Conservation (phyloP, 2,888 invertebrate species). For the Acleris emargana region DNA sequence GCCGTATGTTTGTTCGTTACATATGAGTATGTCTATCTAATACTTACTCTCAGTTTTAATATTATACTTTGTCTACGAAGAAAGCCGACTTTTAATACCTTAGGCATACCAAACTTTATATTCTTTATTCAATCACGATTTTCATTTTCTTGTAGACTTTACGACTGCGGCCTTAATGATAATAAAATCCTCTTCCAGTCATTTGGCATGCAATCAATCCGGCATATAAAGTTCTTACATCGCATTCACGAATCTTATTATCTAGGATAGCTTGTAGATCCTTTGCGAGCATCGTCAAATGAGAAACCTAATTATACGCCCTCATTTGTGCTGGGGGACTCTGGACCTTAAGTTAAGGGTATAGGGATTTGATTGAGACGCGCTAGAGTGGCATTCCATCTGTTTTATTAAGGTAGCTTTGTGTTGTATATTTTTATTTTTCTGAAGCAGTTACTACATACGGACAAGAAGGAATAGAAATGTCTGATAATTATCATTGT, state of each 20-base stretch:
- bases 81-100: too few species aligned
- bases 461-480: not conserved
- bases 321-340: not conserved
- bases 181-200: not conserved
- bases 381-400: conserved; percentile 10
- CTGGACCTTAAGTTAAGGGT: not conserved
- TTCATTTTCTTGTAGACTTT: conserved; percentile 8
- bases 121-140: not conserved
- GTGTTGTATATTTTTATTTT: conserved; percentile 26
- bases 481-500: too few species aligned
- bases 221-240: conserved; percentile 5
- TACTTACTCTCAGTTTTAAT: too few species aligned
- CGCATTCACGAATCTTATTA: conserved; percentile 17
- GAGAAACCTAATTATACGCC: conserved; percentile 21
- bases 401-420: conserved; percentile 29
- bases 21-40: too few species aligned
- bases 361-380: not conserved
- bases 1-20: too few species aligned
- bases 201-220: conserved; percentile 10
- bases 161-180: conserved; percentile 3
- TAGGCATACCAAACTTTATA: not conserved
- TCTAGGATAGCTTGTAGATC: conserved; percentile 14
- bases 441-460: conserved; percentile 5
- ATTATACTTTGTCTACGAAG: too few species aligned
- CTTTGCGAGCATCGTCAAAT: conserved; percentile 14